Percentiles rank a stretch among this genome's conserved stretches.
Conservation (phyloP, 2,797 vertebrate genomes). For the Eleutherodactylus coqui region DNA sequence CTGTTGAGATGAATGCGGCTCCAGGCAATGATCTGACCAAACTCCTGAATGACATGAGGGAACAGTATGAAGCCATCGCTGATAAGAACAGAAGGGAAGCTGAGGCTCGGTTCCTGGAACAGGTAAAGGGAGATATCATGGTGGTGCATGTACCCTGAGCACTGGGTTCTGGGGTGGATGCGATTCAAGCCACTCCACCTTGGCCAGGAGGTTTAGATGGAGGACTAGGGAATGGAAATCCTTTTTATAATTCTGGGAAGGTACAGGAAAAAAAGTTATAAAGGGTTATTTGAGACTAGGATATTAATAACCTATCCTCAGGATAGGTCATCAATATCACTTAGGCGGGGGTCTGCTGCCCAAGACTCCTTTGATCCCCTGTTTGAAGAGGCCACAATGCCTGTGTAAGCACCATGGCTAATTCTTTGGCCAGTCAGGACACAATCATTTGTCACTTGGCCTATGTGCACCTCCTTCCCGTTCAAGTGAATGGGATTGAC, state of each 20-base stretch:
- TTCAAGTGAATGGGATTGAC: too few relatives aligned
- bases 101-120: conserved; percentile 85
- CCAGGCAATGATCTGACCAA: conserved; percentile 85
- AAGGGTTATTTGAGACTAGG: too few relatives aligned
- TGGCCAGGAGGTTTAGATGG: not conserved
- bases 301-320: too few relatives aligned
- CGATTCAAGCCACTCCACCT: not conserved
- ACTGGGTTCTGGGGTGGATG: not conserved
- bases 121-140: conserved; percentile 72
- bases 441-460: too few relatives aligned
- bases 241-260: not conserved
- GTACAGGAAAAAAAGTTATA: not conserved
- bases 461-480: too few relatives aligned
- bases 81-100: conserved; percentile 86
- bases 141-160: not conserved
- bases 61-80: conserved; percentile 85
- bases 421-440: too few relatives aligned
- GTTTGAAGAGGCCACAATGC: too few relatives aligned
- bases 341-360: too few relatives aligned
- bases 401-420: too few relatives aligned
- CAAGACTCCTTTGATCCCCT: too few relatives aligned
- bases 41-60: conserved; percentile 83
- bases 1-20: conserved; percentile 89
- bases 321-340: too few relatives aligned
- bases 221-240: not conserved